Base-by-base conservation (phyloP, 2,113 vertebrate genomes). In the Irena cyanogastra region DNA sequence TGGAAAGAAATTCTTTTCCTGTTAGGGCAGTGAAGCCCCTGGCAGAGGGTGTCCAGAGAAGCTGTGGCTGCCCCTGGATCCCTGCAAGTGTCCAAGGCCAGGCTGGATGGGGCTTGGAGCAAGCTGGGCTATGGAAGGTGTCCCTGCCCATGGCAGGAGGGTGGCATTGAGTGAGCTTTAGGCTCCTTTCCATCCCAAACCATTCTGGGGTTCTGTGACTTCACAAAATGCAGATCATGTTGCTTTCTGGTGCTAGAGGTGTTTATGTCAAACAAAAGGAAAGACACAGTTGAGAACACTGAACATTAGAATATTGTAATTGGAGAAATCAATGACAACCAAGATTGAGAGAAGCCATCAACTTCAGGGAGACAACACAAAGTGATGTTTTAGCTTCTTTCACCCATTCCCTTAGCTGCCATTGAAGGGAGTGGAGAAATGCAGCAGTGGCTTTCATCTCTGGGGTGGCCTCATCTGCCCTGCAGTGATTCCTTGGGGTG, bases 391-490 rank as follows among this genome's bases (percentile, higher is more conserved):
- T 8, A 41, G 11, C 31, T 39, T 5, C 5, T 35, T 41, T 16
- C 4, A 11, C 7, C 45, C 53, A 0, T 12, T 70, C 75, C 44
- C 15, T 56, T 30, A 20, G 18, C 13, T 79, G 41, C 74, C 7
- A 0, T 5, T 35, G 11, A 16, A 13, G 24, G 23, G 31, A 49
- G 10, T 27, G 53, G 53, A 83, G 56, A 76, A 89, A 6, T 15
- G 15, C 28, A 35, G 3, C 0, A 1, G 7, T 45, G 39, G 9
- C 20, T 71, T 54, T 14, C 1, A 1, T 31, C 37, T 28, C 28
- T 21, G 41, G 20, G 41, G 24, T 11, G 41, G 44, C 13, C 60
- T n/a, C 10, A 3, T 11, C 5, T 1, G 5, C 17, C 27, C 59
- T 71, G 26, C 11, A 23, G n/a, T 5, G n/a, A 15, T 19, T 28